Conservation (phyloP, 2,113 vertebrate species). For the Crotalus horridus region DNA sequence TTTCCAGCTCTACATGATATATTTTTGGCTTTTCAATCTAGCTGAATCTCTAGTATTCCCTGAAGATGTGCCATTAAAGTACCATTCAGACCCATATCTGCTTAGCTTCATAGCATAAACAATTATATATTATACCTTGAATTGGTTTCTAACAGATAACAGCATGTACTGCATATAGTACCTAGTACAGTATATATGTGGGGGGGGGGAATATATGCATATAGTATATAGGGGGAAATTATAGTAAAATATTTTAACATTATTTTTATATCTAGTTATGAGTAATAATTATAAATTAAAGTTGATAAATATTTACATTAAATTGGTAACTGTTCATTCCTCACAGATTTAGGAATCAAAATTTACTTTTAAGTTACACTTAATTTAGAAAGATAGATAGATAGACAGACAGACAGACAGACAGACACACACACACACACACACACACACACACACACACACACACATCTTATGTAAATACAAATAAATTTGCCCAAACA, state of each 20-base stretch:
- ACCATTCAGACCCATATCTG: too few species aligned
- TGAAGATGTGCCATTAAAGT: too few species aligned
- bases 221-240: neutral
- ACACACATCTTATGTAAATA: neutral
- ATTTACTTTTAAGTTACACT: neutral
- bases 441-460: too few species aligned
- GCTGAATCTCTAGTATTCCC: neutral
- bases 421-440: neutral
- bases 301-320: neutral
- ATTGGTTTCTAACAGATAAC: neutral
- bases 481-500: neutral
- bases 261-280: neutral
- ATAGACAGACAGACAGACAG: too few species aligned
- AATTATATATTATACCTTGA: neutral
- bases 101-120: too few species aligned
- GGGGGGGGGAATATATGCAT: too few species aligned
- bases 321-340: slow-evolving; percentile 11
- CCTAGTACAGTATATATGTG: too few species aligned
- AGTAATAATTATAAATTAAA: slow-evolving; percentile 5
- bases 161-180: neutral
- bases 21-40: neutral
- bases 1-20: neutral
- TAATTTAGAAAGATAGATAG: neutral
- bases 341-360: slow-evolving; percentile 15
- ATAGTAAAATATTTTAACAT: slow-evolving; percentile 7